Conservation (phyloP, 2,888 invertebrate genomes). For the Exocentrus adspersus region DNA sequence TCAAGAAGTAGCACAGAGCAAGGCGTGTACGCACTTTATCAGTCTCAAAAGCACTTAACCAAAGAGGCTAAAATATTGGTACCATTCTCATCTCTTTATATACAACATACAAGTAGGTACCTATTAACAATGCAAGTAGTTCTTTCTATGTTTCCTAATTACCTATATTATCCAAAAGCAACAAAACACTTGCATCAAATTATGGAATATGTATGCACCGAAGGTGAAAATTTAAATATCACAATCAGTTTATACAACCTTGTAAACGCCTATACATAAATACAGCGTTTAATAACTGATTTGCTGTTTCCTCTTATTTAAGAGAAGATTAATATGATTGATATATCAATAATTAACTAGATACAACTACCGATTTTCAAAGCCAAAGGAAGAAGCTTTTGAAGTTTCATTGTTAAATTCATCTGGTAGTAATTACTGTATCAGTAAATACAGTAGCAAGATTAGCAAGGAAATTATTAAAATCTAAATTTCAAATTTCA, state of each 20-base stretch:
- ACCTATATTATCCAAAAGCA: not conserved
- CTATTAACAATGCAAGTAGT: no score
- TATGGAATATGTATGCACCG: not conserved
- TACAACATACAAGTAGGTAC: no score
- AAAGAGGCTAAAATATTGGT: no score
- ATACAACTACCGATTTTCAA: slow-evolving; percentile 18
- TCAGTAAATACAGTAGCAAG: no score
- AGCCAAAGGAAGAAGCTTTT: slow-evolving; percentile 19
- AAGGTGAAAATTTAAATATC: slow-evolving; percentile 10
- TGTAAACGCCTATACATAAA: slow-evolving; percentile 7
- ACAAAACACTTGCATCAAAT: slow-evolving; percentile 1
- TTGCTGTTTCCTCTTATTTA: slow-evolving; percentile 9
- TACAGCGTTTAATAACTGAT: slow-evolving; percentile 16
- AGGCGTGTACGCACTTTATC: not conserved
- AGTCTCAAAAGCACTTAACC: no score
- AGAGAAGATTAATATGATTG: slow-evolving; percentile 11
- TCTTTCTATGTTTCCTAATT: no score
- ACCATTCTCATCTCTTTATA: no score
- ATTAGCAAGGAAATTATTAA: no score
- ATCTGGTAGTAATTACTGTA: no score
- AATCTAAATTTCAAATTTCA: no score
- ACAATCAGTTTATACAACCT: not conserved
- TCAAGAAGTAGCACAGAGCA: not conserved
- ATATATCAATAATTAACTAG: slow-evolving; percentile 15
- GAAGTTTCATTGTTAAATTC: slow-evolving; percentile 28